These are phyloP conservation scores for Toxotes lorentzi DNA, from an alignment of 2,797 vertebrate genomes.

Conservation along the genomic window DNA sequence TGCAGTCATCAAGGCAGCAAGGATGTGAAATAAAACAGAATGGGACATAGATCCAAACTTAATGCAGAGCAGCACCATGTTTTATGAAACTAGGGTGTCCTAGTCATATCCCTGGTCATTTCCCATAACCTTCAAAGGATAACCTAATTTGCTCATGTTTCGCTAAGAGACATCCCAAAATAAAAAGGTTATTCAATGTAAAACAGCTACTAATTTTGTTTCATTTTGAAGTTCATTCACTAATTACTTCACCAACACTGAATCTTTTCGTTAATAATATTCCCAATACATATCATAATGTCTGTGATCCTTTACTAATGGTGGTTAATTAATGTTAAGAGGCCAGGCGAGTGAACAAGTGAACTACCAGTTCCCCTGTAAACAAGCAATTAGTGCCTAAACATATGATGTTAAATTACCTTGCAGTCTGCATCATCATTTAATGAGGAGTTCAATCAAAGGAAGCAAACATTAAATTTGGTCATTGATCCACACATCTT, in stretches of 20 bases:
- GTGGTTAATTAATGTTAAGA: conserved; percentile 65
- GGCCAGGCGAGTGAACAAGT: conserved; percentile 32
- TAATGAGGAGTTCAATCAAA: conserved; percentile 66
- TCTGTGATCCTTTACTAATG: conserved; percentile 68
- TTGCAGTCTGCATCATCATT: conserved; percentile 41
- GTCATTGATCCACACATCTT: conserved; percentile 10
- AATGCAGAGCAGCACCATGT: conserved; percentile 38
- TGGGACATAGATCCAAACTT: conserved; percentile 48
- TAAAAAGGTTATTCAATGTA: conserved; percentile 23
- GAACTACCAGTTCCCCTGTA: conserved; percentile 49
- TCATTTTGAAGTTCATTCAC: conserved; percentile 14
- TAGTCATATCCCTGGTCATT: conserved; percentile 41
- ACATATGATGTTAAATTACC: conserved; percentile 65
- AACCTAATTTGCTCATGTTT: conserved; percentile 42
- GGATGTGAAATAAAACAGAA: conserved; percentile 55
- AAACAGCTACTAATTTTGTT: not conserved
- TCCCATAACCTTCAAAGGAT: conserved; percentile 56
- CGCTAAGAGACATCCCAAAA: conserved; percentile 12
- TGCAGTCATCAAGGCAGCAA: conserved; percentile 51
- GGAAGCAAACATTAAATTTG: conserved; percentile 52
- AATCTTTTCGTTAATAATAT: conserved; percentile 38
- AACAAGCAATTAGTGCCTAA: conserved; percentile 66
- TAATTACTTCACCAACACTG: conserved; percentile 7
- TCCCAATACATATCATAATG: conserved; percentile 36
- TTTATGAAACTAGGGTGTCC: conserved; percentile 57